Base-by-base conservation (phyloP, 2,888 invertebrate species). In the Torymus auratus region DNA sequence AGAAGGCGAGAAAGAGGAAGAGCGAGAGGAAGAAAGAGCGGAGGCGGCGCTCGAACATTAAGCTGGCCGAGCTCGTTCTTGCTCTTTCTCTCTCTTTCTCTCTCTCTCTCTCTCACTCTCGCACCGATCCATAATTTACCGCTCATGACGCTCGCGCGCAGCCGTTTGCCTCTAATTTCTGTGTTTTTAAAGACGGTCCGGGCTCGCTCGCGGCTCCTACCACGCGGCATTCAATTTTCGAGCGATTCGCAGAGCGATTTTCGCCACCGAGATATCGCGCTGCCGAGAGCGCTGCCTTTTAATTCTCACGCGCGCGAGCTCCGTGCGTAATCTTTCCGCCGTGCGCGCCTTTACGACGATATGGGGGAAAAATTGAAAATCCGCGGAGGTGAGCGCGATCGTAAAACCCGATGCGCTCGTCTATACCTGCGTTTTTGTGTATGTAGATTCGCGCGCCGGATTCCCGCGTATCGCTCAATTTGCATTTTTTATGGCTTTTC, bases 91-190 rank as follows among this genome's bases (percentile, higher is more conserved):
- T 69, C 53, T 55, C 60, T 28, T 68, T 15, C 58, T 65, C 67
- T n/a, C 62, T 56, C 70, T 52, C 58, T 61, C 15, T 62, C 61
- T 69, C 53, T 55, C 60, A 52, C 72, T 15, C 58, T 65, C 67
- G 69, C 87, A 86, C 87, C 88, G 88, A 89, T 89, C 87, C 88
- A 88, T 89, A 89, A 90, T 89, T 90, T 89, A 90, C 86, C 87
- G 87, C 84, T 87, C 86, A 85, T 87, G 88, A 86, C 86, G 87
- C 85, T 87, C 86, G 85, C 84, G 84, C 85, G 84, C 83, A 85
- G 87, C 86, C 87, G 87, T 90, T 90, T 89, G 86, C 86, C 85
- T 86, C 85, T 88, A 90, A 90, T 90, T 90, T 90, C 90, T 90
- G 90, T 88, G 88, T 89, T 90, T 90, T 90, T 90, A 90, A 90